Evolutionary conservation across 2,113 vertebrate species (phyloP).

Genomic region (Calyptommatus sinebrachiatus): DNA sequence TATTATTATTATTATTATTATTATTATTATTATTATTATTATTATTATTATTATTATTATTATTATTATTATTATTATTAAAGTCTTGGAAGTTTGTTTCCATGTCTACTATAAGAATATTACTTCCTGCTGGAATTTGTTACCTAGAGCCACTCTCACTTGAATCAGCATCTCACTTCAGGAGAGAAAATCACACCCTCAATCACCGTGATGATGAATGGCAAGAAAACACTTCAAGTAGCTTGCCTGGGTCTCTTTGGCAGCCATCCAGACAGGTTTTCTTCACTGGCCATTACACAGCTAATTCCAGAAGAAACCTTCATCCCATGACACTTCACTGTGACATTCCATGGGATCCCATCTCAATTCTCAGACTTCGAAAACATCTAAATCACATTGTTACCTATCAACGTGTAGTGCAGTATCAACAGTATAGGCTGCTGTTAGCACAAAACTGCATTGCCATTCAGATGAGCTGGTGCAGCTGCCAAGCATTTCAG

Average conservation of each 20-base stretch:
- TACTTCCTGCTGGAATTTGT: neutral
- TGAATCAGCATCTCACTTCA: neutral
- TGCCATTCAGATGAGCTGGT: neutral
- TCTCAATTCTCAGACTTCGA: neutral
- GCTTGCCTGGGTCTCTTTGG: neutral
- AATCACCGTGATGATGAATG: neutral
- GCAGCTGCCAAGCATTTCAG: neutral
- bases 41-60: no score
- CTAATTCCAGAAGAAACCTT: neutral
- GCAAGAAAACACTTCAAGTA: neutral
- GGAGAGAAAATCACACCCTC: neutral
- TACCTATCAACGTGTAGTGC: neutral
- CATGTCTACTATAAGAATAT: no score
- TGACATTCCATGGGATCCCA: neutral
- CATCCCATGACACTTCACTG: no score
- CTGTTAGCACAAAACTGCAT: neutral
- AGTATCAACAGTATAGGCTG: no score
- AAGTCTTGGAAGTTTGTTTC: no score
- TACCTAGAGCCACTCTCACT: neutral
- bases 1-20: no score
- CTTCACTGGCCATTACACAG: neutral
- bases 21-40: no score
- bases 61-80: no score
- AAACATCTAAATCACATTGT: neutral
- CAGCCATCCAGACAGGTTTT: neutral